These are phyloP conservation scores for Meles meles DNA, from an alignment of 2,113 vertebrate genomes.

Conservation along the genomic window DNA sequence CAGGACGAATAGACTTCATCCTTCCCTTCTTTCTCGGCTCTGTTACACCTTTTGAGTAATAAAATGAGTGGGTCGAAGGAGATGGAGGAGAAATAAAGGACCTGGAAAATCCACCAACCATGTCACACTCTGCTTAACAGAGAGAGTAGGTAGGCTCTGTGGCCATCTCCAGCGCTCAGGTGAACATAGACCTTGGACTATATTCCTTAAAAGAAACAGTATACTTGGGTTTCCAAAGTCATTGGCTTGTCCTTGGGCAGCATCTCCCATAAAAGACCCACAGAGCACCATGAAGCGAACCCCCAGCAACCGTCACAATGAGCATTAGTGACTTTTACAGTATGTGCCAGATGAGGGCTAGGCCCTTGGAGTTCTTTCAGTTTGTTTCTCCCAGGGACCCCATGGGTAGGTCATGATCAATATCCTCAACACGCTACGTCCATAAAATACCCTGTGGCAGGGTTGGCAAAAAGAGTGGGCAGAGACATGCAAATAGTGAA, in stretches of 20 bases:
- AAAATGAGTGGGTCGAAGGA: background rate
- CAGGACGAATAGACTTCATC: background rate
- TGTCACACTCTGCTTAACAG: background rate
- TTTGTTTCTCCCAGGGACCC: background rate
- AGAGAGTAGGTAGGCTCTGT: background rate
- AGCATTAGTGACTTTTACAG: background rate
- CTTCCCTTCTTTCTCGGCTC: background rate
- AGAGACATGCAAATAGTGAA: background rate
- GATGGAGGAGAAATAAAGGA: background rate
- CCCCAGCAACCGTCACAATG: background rate
- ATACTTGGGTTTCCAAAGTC: background rate
- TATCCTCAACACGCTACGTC: background rate
- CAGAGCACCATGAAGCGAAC: background rate
- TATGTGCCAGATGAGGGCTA: background rate
- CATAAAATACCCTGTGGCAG: background rate
- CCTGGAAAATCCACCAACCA: background rate
- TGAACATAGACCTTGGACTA: background rate
- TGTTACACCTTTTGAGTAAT: background rate
- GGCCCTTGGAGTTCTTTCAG: background rate
- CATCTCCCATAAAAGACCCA: background rate
- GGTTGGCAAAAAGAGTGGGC: background rate
- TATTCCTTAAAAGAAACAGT: background rate
- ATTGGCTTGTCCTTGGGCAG: background rate
- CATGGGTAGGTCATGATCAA: background rate
- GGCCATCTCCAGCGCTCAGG: background rate